Percentiles rank a stretch among this genome's conserved stretches.
These are phyloP conservation scores for Apis cerana DNA, from an alignment of 1,140 invertebrate genomes.

Conservation along the genomic window DNA sequence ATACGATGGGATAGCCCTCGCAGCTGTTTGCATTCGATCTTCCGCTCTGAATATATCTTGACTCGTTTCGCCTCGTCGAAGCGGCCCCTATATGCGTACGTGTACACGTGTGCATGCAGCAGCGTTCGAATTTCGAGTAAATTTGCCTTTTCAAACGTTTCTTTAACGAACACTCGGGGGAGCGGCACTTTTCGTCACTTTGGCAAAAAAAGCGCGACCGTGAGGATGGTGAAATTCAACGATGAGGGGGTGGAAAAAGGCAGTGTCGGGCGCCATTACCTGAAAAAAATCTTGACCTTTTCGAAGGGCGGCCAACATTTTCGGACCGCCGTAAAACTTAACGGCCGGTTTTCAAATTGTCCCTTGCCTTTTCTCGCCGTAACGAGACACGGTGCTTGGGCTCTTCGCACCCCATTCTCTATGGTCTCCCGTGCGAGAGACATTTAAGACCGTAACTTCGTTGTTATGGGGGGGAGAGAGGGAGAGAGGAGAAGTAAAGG, in stretches of 20 bases:
- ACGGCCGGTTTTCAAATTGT: conserved; percentile 71
- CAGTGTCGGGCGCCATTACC: conserved; percentile 14
- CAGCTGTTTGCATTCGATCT: background rate
- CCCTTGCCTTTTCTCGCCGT: conserved; percentile 64
- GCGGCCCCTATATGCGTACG: background rate
- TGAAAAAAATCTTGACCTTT: conserved; percentile 71
- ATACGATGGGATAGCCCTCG: too few species aligned
- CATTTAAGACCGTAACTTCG: conserved; percentile 67
- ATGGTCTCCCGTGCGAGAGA: conserved; percentile 57
- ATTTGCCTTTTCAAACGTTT: background rate
- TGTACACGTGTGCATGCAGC: too few species aligned
- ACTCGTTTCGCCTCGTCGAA: background rate
- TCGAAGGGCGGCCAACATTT: conserved; percentile 43
- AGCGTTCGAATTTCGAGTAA: background rate
- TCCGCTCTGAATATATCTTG: background rate
- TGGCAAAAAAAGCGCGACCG: background rate
- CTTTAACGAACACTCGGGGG: background rate
- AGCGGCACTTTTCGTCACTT: too few species aligned
- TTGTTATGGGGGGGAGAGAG: conserved; percentile 49
- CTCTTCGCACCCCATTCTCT: conserved; percentile 66
- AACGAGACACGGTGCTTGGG: conserved; percentile 66
- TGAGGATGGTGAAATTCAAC: background rate
- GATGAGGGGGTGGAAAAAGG: background rate
- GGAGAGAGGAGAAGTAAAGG: background rate
- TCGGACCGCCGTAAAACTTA: conserved; percentile 66